A percentile compares a stretch with the other conserved stretches of the same genome.
Evolutionary conservation across 2,113 vertebrate species (phyloP).

Genomic region (Delphinapterus leucas): DNA sequence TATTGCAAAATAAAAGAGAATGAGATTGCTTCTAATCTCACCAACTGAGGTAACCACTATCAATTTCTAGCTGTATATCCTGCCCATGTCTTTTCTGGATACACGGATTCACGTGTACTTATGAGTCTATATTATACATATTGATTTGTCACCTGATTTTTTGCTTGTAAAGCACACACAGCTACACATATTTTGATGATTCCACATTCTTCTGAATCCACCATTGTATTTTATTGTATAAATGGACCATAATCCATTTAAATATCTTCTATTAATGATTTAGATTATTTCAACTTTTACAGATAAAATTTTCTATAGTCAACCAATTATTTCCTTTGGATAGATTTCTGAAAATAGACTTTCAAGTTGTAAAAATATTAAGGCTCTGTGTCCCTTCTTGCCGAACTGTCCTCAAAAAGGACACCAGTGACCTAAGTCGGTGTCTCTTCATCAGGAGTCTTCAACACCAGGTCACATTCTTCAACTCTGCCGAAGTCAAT

Average conservation of each 20-base stretch:
- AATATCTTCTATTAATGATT: not conserved
- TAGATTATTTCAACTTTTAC: not conserved
- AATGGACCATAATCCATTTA: not conserved
- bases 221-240: not conserved
- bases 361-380: not conserved
- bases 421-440: rapidly evolving
- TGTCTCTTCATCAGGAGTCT: not conserved
- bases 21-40: not conserved
- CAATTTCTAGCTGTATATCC: not conserved
- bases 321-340: not conserved
- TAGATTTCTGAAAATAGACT: not conserved
- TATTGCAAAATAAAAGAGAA: not conserved
- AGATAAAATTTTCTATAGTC: not conserved
- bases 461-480: not conserved
- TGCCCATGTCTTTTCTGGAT: not conserved
- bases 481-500: not conserved
- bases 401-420: not conserved
- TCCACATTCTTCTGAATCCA: not conserved
- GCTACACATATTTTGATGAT: not conserved
- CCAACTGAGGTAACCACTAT: not conserved
- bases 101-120: not conserved
- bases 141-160: not conserved
- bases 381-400: not conserved
- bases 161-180: not conserved
- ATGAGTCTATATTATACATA: not conserved